A percentile compares a stretch with the other conserved stretches of the same genome.
Evolutionary conservation across 92 coral and sea anemone genomes (phyloP).

Genomic region (Isaurus tuberculatus): DNA sequence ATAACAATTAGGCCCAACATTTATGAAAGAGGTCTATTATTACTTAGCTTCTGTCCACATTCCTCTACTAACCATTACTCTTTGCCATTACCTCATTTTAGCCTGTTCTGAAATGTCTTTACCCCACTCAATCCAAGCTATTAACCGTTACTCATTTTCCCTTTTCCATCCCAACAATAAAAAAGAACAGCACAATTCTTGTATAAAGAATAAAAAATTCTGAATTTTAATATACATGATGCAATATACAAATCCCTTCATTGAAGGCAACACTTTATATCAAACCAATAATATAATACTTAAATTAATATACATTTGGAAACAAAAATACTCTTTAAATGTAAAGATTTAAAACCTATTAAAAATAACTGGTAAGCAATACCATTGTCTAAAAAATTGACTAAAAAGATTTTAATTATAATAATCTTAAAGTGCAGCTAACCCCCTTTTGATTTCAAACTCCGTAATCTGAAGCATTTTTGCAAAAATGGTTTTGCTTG

Average conservation of each 20-base stretch:
- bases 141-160: neutral
- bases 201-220: neutral
- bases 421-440: neutral
- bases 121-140: too few species aligned
- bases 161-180: neutral
- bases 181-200: neutral
- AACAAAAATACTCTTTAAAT: constrained; percentile 14
- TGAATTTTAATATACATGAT: constrained; percentile 16
- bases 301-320: constrained; percentile 1
- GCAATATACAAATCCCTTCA: constrained; percentile 35
- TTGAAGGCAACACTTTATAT: constrained; percentile 24
- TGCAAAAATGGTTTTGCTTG: too few species aligned
- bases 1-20: too few species aligned
- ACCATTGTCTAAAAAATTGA: neutral
- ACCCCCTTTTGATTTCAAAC: too few species aligned
- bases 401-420: neutral
- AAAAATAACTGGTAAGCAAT: neutral
- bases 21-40: too few species aligned
- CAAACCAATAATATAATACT: neutral
- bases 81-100: too few species aligned
- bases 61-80: too few species aligned
- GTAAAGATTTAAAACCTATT: neutral
- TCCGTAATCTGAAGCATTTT: too few species aligned
- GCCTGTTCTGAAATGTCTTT: too few species aligned
- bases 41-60: too few species aligned